Conservation (phyloP, 2,113 vertebrate species). For the Zonotrichia leucophrys region DNA sequence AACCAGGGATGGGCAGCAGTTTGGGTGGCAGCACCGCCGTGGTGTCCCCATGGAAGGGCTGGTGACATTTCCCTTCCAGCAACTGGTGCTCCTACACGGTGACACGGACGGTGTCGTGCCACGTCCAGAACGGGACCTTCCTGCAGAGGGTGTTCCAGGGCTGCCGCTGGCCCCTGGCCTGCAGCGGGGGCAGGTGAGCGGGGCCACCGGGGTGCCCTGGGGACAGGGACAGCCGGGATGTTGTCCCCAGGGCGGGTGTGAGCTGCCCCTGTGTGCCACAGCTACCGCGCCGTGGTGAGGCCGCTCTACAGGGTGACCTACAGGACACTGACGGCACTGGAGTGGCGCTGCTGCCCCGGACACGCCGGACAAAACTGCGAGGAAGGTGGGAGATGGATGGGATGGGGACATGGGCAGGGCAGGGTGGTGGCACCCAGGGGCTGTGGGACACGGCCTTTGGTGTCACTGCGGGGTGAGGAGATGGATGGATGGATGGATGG, state of each 20-base stretch:
- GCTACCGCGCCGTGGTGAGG: constrained; percentile 87
- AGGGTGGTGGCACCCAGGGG: neutral
- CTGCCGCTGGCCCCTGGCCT: constrained; percentile 93
- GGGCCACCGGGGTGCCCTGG: neutral
- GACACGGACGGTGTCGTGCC: constrained; percentile 87
- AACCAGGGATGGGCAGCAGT: neutral
- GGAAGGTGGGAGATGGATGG: constrained; percentile 73
- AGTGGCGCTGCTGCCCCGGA: constrained; percentile 95
- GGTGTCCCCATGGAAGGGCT: rapidly evolving
- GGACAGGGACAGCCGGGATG: neutral
- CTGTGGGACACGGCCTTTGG: rapidly evolving
- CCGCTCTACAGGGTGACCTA: constrained; percentile 90
- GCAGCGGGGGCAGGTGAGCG: constrained; percentile 84
- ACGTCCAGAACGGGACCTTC: constrained; percentile 92
- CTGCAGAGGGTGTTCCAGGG: constrained; percentile 91
- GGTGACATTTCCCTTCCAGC: constrained; percentile 64
- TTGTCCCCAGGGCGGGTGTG: rapidly evolving
- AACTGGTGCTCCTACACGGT: constrained; percentile 95
- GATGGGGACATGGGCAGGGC: neutral
- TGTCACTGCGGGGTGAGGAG: neutral
- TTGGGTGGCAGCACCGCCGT: neutral
- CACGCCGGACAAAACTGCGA: constrained; percentile 82
- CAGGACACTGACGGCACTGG: constrained; percentile 86
- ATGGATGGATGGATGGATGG: neutral
- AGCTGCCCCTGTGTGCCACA: constrained; percentile 47